These are phyloP conservation scores for Elysia chlorotica DNA, from an alignment of 1,140 invertebrate species.

Conservation along the genomic window DNA sequence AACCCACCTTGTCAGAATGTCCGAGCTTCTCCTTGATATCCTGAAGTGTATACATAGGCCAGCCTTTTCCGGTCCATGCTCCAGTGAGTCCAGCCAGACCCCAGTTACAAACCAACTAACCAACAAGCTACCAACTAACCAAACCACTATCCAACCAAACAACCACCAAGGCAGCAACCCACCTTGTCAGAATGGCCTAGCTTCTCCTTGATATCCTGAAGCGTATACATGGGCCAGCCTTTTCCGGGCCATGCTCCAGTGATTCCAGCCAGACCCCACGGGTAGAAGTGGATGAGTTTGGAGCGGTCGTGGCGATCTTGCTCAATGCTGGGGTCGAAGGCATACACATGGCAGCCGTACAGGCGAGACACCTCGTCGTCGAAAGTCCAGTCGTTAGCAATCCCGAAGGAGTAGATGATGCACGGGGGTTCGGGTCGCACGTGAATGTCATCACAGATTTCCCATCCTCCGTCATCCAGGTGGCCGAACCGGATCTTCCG, in stretches of 20 bases:
- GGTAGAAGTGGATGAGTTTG: not conserved
- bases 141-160: too few relatives aligned
- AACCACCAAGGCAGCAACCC: too few relatives aligned
- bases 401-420: slow-evolving; percentile 35
- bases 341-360: slow-evolving; percentile 27
- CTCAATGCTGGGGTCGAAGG: slow-evolving; percentile 29
- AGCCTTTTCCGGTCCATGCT: too few relatives aligned
- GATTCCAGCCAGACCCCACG: not conserved
- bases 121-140: too few relatives aligned
- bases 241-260: not conserved
- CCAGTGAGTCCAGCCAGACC: too few relatives aligned
- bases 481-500: slow-evolving; percentile 35
- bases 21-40: too few relatives aligned
- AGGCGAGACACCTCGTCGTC: slow-evolving; percentile 21
- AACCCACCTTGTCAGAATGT: too few relatives aligned
- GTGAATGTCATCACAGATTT: slow-evolving; percentile 36
- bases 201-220: not conserved
- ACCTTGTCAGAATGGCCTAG: not conserved
- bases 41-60: too few relatives aligned
- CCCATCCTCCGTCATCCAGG: slow-evolving; percentile 43
- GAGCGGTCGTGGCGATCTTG: not conserved
- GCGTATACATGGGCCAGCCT: not conserved
- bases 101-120: too few relatives aligned
- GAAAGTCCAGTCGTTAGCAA: slow-evolving; percentile 27
- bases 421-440: slow-evolving; percentile 29